These are phyloP conservation scores for Abramis brama DNA, from an alignment of 2,113 vertebrate genomes.

Conservation along the genomic window DNA sequence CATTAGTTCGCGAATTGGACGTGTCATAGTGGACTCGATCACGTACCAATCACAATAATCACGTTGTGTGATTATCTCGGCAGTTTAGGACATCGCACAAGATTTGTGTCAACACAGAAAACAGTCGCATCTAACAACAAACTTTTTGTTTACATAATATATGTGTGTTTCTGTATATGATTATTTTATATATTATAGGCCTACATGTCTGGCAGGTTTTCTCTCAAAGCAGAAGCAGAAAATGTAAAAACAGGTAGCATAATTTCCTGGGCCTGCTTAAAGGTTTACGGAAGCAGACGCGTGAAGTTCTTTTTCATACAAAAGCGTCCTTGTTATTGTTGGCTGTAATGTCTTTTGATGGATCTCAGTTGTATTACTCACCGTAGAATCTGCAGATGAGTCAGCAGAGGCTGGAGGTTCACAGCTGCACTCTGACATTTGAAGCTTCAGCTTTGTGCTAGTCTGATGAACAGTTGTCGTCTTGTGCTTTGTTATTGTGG, in stretches of 20 bases:
- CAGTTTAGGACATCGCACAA: too few species aligned
- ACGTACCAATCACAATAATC: too few species aligned
- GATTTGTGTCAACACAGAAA: too few species aligned
- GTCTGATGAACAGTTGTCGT: conserved; percentile 31
- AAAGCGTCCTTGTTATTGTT: conserved; percentile 2
- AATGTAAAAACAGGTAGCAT: neutral
- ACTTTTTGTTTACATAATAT: too few species aligned
- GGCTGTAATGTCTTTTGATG: conserved; percentile 41
- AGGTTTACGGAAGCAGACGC: neutral
- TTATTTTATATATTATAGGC: too few species aligned
- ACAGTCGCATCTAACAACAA: too few species aligned
- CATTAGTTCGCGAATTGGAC: too few species aligned
- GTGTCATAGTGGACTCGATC: too few species aligned
- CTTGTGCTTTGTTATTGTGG: neutral
- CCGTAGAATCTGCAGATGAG: conserved; percentile 50
- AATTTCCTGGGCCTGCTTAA: neutral
- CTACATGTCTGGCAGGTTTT: neutral
- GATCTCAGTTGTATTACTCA: conserved; percentile 48
- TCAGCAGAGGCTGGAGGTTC: conserved; percentile 41
- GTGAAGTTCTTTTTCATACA: neutral
- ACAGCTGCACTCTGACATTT: conserved; percentile 37
- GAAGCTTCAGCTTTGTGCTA: conserved; percentile 1
- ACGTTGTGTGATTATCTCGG: too few species aligned
- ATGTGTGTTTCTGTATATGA: too few species aligned
- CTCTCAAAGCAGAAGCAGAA: neutral